Conservation (phyloP, 2,797 vertebrate species). For the Pseudochaenichthys georgianus region DNA sequence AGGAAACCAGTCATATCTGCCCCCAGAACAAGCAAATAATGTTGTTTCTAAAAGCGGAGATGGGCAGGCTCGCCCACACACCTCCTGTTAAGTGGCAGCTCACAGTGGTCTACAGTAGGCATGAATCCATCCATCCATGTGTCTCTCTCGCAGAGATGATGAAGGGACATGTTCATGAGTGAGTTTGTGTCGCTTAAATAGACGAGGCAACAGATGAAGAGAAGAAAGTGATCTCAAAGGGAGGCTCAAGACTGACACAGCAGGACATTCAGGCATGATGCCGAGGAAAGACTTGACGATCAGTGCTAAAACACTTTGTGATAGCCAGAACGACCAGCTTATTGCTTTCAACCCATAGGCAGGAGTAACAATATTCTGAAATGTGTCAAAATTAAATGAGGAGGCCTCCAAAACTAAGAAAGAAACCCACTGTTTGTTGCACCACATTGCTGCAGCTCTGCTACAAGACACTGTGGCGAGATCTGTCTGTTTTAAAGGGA, state of each 20-base stretch:
- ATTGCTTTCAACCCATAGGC: constrained; percentile 18
- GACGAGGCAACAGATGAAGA: constrained; percentile 71
- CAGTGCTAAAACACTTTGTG: constrained; percentile 40
- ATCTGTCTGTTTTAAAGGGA: constrained; percentile 53
- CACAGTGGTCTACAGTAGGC: constrained; percentile 68
- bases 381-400: constrained; percentile 24
- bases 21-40: constrained; percentile 78
- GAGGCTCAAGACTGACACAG: constrained; percentile 63
- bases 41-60: constrained; percentile 83
- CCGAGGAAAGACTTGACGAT: constrained; percentile 39
- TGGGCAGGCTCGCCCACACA: constrained; percentile 81
- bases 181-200: constrained; percentile 71
- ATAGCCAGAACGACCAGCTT: constrained; percentile 24
- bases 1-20: constrained; percentile 82
- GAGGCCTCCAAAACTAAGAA: not conserved
- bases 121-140: constrained; percentile 67
- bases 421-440: constrained; percentile 13
- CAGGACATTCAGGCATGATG: constrained; percentile 55
- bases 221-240: constrained; percentile 61
- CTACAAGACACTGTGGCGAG: constrained; percentile 11
- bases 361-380: constrained; percentile 25
- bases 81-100: constrained; percentile 81
- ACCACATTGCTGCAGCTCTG: constrained; percentile 49
- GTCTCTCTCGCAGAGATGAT: constrained; percentile 62
- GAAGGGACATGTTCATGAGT: constrained; percentile 70